These are phyloP conservation scores for Acipenser ruthenus DNA, from an alignment of 2,797 vertebrate species.

Conservation along the genomic window DNA sequence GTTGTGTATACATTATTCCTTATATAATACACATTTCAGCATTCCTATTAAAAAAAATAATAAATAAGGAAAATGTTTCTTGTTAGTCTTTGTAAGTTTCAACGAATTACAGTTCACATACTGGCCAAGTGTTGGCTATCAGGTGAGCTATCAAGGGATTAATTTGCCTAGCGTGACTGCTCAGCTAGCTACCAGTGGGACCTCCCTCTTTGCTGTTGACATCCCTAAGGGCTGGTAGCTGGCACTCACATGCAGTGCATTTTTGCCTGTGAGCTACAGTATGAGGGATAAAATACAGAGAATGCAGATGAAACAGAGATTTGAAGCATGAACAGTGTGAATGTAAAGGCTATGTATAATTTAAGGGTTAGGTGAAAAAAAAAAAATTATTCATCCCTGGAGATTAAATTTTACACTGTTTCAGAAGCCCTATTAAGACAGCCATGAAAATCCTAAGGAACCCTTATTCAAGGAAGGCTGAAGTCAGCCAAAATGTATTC, in stretches of 20 bases:
- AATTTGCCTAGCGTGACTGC: too few species aligned
- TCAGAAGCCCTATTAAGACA: background rate
- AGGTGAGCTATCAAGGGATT: too few species aligned
- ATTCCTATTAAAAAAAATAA: background rate
- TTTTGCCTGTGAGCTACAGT: background rate
- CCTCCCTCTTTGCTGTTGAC: background rate
- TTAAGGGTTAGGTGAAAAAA: background rate
- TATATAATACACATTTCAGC: too few species aligned
- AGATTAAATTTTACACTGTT: slow-evolving; percentile 9
- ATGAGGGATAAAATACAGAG: background rate
- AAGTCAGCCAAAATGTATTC: slow-evolving; percentile 1
- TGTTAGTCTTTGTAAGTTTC: too few species aligned
- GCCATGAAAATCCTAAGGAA: background rate
- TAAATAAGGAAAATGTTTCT: too few species aligned
- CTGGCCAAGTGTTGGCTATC: too few species aligned
- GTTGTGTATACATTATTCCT: too few species aligned
- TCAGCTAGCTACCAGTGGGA: too few species aligned
- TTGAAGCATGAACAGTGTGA: background rate
- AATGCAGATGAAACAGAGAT: background rate
- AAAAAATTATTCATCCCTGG: background rate
- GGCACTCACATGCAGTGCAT: background rate
- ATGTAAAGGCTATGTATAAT: slow-evolving; percentile 5
- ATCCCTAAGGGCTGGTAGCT: background rate
- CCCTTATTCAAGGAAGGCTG: background rate
- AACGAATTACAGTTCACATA: too few species aligned